Base-by-base conservation (phyloP, 2,888 invertebrate genomes). In the Diaperis boleti region DNA sequence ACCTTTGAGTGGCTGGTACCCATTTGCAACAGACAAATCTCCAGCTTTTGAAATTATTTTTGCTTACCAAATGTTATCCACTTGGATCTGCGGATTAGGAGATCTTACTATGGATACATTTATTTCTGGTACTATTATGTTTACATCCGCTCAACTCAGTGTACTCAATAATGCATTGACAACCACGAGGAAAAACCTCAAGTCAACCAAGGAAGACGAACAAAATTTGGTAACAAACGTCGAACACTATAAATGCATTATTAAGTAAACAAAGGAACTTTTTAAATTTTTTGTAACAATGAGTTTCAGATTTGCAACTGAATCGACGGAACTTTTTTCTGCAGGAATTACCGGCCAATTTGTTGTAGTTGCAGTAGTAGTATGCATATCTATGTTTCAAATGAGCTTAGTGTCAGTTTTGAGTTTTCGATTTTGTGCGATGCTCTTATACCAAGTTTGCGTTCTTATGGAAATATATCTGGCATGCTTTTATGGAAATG, bases 401-500 rank as follows among this genome's bases (percentile, higher is more conserved):
- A 69, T 81, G 61, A 77, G 77, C 45, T 62, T 76, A 73, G 80
- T 59, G 1, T 22, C 73, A 1, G 50, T 70, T 17, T 41, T 63
- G 3, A 74, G 73, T 37, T 17, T 74, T 3, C 66, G 72, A 50
- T 75, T 85, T 61, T 79, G 83, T 1, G 85, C 86, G 6, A 84
- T 85, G 82, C 74, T 81, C 0, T 76, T 85, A n/a, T 87, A 86
- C 75, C 83, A 85, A 59, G 72, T 75, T 47, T 86, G 86, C 72
- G 85, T 87, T 72, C 76, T 86, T 11, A 79, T 83, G 6, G 85
- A 87, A 76, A 77, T 86, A 68, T 84, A 84, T 66, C 76, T 86
- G 1, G 85, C 84, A 73, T 87, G 87, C 74, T 86, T 83, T 78
- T 85, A 82, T 69, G 87, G 87, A 4, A 86, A 86, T 71, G 85